Base-by-base conservation (phyloP, 2,113 vertebrate genomes). In the Petrocephalus microphthalmus region DNA sequence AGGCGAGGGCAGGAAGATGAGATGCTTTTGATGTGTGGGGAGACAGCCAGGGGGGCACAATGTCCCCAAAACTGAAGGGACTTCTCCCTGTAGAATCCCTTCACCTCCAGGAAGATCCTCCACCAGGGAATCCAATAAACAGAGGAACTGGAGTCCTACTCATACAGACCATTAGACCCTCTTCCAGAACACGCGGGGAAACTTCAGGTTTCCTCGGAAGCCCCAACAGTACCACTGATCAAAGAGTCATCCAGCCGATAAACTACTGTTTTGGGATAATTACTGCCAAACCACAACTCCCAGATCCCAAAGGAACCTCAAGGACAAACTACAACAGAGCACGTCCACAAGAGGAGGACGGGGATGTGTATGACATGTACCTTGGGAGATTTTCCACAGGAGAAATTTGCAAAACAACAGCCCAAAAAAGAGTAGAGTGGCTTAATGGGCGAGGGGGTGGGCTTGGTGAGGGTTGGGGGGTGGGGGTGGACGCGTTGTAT, bases 21-120 rank as follows among this genome's bases (percentile, higher is more conserved):
- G 87, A 88, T 82, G 29, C 53, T 42, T 88, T 88, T 88, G 74
- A 82, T 88, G 53, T 88, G 87, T n/a, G 8, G 71, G 19, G 19
- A 37, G 67, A 29, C 5, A 33, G 87, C 71, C 51, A 47, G 74
- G 42, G 53, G 74, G 87, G 22, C 11, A 6, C 51, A 88, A 47
- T 4, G 51, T 83, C 54, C 49, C 87, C 33, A 88, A 84, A 82
- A 57, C 74, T 45, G 87, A 25, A 29, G 53, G 87, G 52, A 88
- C 74, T 47, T 20, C 86, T 47, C 86, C 86, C 42, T 11, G 10
- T 33, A 53, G n/a, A 47, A 33, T 87, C 33, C 56, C 45, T 57
- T 87, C 19, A 57, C 86, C 86, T 67, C 56, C 86, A 60, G 56
- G 60, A n/a, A 53, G 7, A 49, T 37, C 83, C 49, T 25, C 83